These are phyloP conservation scores for Merops nubicus DNA, from an alignment of 2,113 vertebrate species.

Conservation along the genomic window DNA sequence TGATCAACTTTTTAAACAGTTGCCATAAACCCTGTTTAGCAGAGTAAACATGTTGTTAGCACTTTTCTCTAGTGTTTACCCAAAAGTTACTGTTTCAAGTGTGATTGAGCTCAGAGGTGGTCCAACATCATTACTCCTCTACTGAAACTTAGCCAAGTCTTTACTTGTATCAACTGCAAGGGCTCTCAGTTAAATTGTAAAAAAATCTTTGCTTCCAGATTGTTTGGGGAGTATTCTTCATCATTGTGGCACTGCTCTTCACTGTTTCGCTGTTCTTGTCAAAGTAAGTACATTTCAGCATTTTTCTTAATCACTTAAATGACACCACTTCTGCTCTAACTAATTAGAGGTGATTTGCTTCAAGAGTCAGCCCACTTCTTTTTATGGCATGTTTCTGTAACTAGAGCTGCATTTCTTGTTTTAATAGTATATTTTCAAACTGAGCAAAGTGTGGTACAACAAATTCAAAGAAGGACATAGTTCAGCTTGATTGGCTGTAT, in stretches of 20 bases:
- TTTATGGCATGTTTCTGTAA: neutral
- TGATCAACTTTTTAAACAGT: neutral
- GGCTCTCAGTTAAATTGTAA: neutral
- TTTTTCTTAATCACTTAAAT: neutral
- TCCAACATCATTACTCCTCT: neutral
- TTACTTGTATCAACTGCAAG: neutral
- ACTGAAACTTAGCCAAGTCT: neutral
- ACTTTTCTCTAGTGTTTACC: neutral
- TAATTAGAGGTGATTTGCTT: neutral
- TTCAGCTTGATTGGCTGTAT: neutral
- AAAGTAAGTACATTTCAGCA: conserved; percentile 85
- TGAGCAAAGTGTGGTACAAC: neutral
- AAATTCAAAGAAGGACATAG: neutral
- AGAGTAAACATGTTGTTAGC: neutral
- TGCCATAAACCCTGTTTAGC: neutral
- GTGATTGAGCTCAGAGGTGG: neutral
- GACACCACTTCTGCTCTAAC: neutral
- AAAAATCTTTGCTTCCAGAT: conserved; percentile 79
- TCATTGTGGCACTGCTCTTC: conserved; percentile 93
- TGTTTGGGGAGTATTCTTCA: conserved; percentile 90
- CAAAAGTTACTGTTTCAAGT: neutral
- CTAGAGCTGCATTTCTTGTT: neutral
- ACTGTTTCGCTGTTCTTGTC: conserved; percentile 92
- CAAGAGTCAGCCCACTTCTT: neutral
- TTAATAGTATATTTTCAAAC: neutral